These are phyloP conservation scores for Dipus sagitta DNA, from an alignment of 2,797 vertebrate genomes.

Conservation along the genomic window DNA sequence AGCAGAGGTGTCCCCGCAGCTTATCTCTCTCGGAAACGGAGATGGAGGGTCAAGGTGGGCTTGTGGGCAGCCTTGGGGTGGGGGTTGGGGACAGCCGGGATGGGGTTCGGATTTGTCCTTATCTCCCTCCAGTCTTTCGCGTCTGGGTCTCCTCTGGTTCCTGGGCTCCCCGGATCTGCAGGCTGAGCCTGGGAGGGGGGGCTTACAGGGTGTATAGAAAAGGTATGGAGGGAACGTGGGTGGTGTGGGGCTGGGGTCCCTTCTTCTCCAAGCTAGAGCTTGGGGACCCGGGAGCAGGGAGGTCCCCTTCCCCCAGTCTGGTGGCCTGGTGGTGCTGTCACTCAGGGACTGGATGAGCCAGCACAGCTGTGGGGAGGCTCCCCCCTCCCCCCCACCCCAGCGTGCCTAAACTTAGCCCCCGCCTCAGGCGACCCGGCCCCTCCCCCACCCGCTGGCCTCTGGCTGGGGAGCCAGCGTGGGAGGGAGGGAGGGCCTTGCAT, in stretches of 20 bases:
- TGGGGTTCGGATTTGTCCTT: not conserved
- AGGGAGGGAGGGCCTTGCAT: no score
- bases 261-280: not conserved
- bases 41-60: constrained; percentile 81
- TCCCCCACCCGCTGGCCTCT: not conserved
- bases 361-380: constrained; percentile 74
- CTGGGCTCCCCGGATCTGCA: not conserved
- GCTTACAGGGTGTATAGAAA: not conserved
- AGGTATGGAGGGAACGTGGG: not conserved
- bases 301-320: constrained; percentile 70
- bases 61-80: not conserved
- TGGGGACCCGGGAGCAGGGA: constrained; percentile 28
- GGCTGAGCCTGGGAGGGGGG: constrained; percentile 32
- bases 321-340: constrained; percentile 68
- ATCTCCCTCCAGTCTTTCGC: not conserved
- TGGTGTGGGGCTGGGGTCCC: not conserved
- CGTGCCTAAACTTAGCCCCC: constrained; percentile 83
- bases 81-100: not conserved
- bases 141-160: not conserved
- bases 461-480: not conserved
- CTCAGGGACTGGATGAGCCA: constrained; percentile 31
- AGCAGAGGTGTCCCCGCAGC: constrained; percentile 58
- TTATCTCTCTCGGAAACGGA: constrained; percentile 42
- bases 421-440: constrained; percentile 75
- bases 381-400: constrained; percentile 39